phyloP scores from a whole-genome alignment of 2,113 vertebrate species.

The Oryzias celebensis region DNA sequence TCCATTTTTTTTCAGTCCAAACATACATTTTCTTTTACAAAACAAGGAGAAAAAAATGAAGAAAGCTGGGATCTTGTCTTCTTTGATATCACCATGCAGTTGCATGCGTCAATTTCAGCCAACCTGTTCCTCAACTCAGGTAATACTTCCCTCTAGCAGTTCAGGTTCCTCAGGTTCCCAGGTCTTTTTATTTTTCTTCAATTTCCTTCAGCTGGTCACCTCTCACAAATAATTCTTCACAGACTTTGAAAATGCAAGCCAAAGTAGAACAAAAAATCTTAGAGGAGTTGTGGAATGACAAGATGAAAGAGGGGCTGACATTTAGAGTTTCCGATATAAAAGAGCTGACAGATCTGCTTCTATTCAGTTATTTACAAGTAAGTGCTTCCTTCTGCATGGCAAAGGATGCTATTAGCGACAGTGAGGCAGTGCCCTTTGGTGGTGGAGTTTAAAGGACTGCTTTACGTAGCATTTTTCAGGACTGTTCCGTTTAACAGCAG shows the following conservation, averaged over 20 bases:
- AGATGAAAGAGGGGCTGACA: constrained; percentile 39
- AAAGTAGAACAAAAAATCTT: constrained; percentile 29
- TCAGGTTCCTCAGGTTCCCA: constrained; percentile 44
- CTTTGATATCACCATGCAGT: constrained; percentile 12
- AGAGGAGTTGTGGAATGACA: constrained; percentile 10
- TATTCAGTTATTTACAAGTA: constrained; percentile 25
- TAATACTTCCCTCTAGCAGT: constrained; percentile 43
- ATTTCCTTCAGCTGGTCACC: constrained; percentile 53
- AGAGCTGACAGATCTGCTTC: constrained; percentile 12
- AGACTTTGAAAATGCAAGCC: constrained; percentile 24
- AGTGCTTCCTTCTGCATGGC: constrained; percentile 6
- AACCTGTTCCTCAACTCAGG: constrained; percentile 61
- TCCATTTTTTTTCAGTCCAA: no score
- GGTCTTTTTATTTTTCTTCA: constrained; percentile 42
- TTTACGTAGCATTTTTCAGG: neutral
- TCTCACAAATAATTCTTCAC: constrained; percentile 50
- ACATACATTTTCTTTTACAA: no score
- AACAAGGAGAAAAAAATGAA: no score
- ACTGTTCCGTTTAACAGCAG: neutral
- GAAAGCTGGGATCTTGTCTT: no score
- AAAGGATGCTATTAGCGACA: constrained; percentile 11
- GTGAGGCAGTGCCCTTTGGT: constrained; percentile 5
- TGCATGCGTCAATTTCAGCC: constrained; percentile 45
- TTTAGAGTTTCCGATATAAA: constrained; percentile 22
- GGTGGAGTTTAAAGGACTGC: neutral